Evolutionary conservation across 2,113 vertebrate species (phyloP).

Genomic region (Rhea pennata): DNA sequence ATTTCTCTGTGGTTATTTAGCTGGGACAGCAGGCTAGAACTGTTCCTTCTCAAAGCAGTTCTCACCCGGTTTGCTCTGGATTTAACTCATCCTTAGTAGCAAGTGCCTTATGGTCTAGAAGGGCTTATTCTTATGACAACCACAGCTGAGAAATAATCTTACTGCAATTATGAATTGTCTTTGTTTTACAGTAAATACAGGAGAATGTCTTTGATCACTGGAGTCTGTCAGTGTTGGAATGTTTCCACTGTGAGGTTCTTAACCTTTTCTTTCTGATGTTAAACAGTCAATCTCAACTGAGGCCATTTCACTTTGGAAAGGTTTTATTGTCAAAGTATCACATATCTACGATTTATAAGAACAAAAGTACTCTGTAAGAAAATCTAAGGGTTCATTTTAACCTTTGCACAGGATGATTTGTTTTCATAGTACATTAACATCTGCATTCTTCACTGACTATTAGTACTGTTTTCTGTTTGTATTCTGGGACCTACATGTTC

Average conservation of each 20-base stretch:
- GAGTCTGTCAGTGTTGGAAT: constrained; percentile 77
- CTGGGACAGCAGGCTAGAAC: constrained; percentile 38
- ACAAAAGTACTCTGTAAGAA: constrained; percentile 57
- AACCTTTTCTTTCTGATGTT: constrained; percentile 65
- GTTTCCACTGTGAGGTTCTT: constrained; percentile 79
- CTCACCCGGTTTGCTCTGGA: constrained; percentile 54
- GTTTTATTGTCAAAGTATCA: constrained; percentile 72
- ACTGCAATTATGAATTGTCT: constrained; percentile 74
- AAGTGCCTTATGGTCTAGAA: constrained; percentile 85
- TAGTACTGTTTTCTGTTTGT: constrained; percentile 74
- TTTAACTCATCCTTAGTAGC: constrained; percentile 78
- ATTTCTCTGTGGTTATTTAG: constrained; percentile 4
- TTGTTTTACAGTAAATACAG: constrained; percentile 73
- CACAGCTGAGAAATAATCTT: constrained; percentile 72
- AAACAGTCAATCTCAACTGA: constrained; percentile 73
- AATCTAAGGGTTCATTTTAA: constrained; percentile 73
- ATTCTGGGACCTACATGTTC: constrained; percentile 74
- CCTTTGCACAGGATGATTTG: constrained; percentile 75
- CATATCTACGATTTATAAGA: constrained; percentile 77
- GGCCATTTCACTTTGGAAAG: constrained; percentile 65
- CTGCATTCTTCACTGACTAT: constrained; percentile 75
- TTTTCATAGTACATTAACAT: constrained; percentile 75
- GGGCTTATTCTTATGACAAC: constrained; percentile 77
- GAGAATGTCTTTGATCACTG: constrained; percentile 80
- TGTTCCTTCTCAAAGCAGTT: constrained; percentile 14